Evolutionary conservation across 1,140 invertebrate genomes (phyloP).

Genomic region (Panulirus ornatus): DNA sequence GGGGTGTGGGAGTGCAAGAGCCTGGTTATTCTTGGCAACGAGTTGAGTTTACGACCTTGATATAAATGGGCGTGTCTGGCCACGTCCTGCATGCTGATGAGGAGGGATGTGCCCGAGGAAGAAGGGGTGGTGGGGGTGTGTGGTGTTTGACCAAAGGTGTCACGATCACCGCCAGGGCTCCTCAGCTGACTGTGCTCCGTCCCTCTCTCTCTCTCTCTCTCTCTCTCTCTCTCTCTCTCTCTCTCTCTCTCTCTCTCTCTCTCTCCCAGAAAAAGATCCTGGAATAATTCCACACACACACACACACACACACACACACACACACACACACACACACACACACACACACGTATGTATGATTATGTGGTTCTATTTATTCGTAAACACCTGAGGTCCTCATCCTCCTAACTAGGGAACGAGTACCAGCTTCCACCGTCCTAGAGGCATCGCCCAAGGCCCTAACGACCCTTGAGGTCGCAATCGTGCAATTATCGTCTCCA

Average conservation of each 20-base stretch:
- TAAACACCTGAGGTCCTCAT: too few relatives aligned
- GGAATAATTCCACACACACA: background rate
- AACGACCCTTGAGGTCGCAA: background rate
- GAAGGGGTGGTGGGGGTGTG: background rate
- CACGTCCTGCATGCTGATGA: background rate
- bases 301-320: slow-evolving; percentile 55
- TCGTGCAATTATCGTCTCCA: slow-evolving; percentile 14
- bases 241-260: too few relatives aligned
- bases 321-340: slow-evolving; percentile 55
- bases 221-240: too few relatives aligned
- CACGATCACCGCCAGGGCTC: too few relatives aligned
- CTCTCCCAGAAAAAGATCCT: too few relatives aligned
- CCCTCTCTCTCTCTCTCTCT: too few relatives aligned
- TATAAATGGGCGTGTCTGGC: too few relatives aligned
- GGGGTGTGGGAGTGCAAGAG: background rate
- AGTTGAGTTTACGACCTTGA: too few relatives aligned
- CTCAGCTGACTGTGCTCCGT: too few relatives aligned
- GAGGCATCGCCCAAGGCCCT: background rate
- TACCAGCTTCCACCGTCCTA: background rate
- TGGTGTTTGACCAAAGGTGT: too few relatives aligned
- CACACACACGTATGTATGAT: slow-evolving; percentile 22
- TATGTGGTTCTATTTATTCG: too few relatives aligned
- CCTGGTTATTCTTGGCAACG: background rate
- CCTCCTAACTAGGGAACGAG: too few relatives aligned
- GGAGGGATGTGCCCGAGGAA: background rate